Evolutionary conservation across 2,888 invertebrate genomes (phyloP).

Genomic region (Abrostola triplasia): DNA sequence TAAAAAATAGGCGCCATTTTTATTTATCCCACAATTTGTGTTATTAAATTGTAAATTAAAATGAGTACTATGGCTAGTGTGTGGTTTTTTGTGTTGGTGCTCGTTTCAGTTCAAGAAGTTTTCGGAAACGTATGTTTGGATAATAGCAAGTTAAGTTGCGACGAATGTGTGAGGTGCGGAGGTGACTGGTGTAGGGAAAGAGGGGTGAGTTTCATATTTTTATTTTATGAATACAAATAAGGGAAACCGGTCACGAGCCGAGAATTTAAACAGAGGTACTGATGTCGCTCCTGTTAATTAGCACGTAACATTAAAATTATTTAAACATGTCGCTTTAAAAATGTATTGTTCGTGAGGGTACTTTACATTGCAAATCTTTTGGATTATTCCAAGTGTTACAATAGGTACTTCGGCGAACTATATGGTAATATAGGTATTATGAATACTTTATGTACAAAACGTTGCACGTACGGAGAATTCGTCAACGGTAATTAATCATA

Average conservation of each 20-base stretch:
- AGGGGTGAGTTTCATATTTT: slow-evolving; percentile 61
- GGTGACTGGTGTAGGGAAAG: slow-evolving; percentile 74
- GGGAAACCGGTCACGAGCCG: slow-evolving; percentile 14
- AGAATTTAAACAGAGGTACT: not conserved
- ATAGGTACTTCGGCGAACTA: too few species aligned
- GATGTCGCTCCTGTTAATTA: not conserved
- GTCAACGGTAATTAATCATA: too few species aligned
- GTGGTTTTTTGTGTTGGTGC: slow-evolving; percentile 73
- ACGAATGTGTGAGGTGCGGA: slow-evolving; percentile 78
- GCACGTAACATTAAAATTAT: not conserved
- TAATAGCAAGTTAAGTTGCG: slow-evolving; percentile 62
- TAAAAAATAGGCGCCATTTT: slow-evolving; percentile 32
- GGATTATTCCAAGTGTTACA: too few species aligned
- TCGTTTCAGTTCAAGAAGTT: slow-evolving; percentile 68
- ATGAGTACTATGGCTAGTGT: slow-evolving; percentile 70
- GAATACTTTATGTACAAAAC: too few species aligned
- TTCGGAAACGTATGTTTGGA: slow-evolving; percentile 64
- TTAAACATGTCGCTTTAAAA: not conserved
- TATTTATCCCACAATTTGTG: slow-evolving; percentile 5
- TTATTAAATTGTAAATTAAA: slow-evolving; percentile 16
- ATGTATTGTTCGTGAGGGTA: too few species aligned
- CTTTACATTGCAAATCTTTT: too few species aligned
- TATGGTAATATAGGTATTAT: too few species aligned
- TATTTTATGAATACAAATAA: slow-evolving; percentile 22
- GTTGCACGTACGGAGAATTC: too few species aligned